Evolutionary conservation across 2,888 invertebrate genomes (phyloP), one percentile per base, ranked within the genome.

Genomic region (Leucophenga montana): DNA sequence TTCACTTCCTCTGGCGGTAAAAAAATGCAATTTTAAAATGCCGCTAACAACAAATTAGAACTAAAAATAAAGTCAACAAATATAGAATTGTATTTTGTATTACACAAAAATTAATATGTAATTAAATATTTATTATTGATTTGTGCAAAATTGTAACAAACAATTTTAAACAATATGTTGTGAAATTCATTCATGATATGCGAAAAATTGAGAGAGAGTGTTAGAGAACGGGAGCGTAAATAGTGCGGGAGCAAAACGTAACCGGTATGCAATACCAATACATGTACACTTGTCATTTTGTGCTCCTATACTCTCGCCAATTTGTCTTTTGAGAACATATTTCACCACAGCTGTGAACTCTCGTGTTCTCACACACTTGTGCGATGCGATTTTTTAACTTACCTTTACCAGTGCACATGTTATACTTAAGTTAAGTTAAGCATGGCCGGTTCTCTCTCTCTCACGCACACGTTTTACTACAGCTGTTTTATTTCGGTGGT

Each of bases 131-230:
- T 22, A 16, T 31, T 14, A 54, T 31, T 68, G 39, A 50, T 50
- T 18, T 27, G 57, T 11, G 8, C 22, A 31, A 20, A 11, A 16
- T 18, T 48, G 61, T 74, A 68, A 71, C 74, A 59, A 31, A 31
- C 71, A 71, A 74, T 67, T 71, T 31, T 64, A 71, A 74, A 74
- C 65, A 48, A 71, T 65, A 72, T 71, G 59, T 77, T 77, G 77
- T 77, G 75, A 77, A 77, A 77, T 77, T 75, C 75, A 66, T 68
- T 14, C 54, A 54, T 64, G 72, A 75, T 68, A 66, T 14, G 73
- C 73, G 57, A 39, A 70, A 74, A 68, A 22, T 53, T 46, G 62
- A 68, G 70, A 69, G 74, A 53, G 70, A 13, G 67, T 5, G 11
- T n/a, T n/a, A n/a, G n/a, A n/a, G n/a, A n/a, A n/a, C 0, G n/a